Evolutionary conservation across 2,797 vertebrate genomes (phyloP), one percentile per base, ranked within the genome.

Genomic region (Apogon hyalosoma): DNA sequence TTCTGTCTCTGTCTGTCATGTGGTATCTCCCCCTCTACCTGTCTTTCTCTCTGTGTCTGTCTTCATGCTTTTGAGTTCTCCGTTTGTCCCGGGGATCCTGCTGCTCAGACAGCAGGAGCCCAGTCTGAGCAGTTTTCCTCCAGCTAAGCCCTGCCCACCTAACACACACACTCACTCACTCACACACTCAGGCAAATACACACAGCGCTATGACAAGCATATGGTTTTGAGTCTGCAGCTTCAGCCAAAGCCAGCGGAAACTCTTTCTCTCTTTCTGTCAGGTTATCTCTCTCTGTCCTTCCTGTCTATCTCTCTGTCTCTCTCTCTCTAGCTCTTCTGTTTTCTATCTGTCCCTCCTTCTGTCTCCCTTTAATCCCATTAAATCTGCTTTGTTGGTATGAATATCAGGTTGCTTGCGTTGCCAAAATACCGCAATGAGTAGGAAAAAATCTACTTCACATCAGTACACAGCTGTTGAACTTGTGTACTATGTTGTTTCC

Each of bases 91-190:
- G 41, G 87, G 83, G 88, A 90, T 89, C 91, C 91, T 86, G 79
- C 87, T 88, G 82, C 82, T 76, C 77, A 75, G 88, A 77, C 78
- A 80, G 76, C 77, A 74, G 72, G 81, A 84, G 83, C 83, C 71
- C 59, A 52, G 79, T 77, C 77, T 68, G 75, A 84, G 78, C 74
- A 90, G 84, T 79, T 82, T 76, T 89, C 81, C 88, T 87, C 86
- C 89, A 92, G 86, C 88, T 85, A 90, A 91, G 83, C 88, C 86
- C 91, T 91, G 87, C 90, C 90, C 84, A 88, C 90, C 88, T 82
- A 86, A 80, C 72, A 81, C 73, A 85, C 74, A 80, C 66, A 76
- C 63, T 47, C n/a, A n/a, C n/a, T n/a, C 70, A 50, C 51, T 15
- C 60, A 51, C 48, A 65, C 63, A 58, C 62, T 68, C 73, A 76